Base-by-base conservation (phyloP, 2,797 vertebrate genomes). In the Malurus splendens region DNA sequence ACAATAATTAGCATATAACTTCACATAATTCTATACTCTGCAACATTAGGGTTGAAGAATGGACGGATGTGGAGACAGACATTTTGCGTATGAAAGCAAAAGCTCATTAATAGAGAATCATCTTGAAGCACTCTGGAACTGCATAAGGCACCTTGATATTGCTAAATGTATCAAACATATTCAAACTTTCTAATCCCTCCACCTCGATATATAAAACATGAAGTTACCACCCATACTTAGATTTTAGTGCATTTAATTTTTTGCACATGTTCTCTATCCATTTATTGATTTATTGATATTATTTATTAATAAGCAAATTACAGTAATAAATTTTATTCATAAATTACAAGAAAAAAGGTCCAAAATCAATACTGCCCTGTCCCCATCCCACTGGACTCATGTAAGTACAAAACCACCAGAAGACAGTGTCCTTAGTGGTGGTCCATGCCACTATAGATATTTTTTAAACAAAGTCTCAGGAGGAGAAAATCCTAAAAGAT, bases 41-140 rank as follows among this genome's bases (percentile, higher is more conserved):
- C 70, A 51, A 77, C 83, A 32, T 64, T 74, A 8, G 6, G 75
- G 28, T 41, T 71, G 73, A 90, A 93, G 41, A 74, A 73, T 7
- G 38, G 52, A 70, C 48, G 56, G 50, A 70, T 3, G 0, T 2
- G 15, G 13, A 65, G 42, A 74, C 38, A 68, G 65, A 61, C 2
- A 71, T 57, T 73, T 71, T 56, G 36, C 10, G 0, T 16, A 47
- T 25, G 52, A 51, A 91, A 82, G 64, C 33, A 74, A 89, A 85
- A 32, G 8, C 12, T 5, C n/a, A 38, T 62, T 22, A 22, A 19
- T 59, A 78, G 2, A 67, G 7, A 57, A 50, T 18, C 0, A 0
- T n/a, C 52, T 24, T 57, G 23, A 94, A 74, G 18, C n/a, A 52
- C 41, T 67, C 42, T 54, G n/a, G 10, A 81, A 47, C n/a, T 38